These are phyloP conservation scores for Naja naja DNA, from an alignment of 2,113 vertebrate genomes.

Conservation along the genomic window DNA sequence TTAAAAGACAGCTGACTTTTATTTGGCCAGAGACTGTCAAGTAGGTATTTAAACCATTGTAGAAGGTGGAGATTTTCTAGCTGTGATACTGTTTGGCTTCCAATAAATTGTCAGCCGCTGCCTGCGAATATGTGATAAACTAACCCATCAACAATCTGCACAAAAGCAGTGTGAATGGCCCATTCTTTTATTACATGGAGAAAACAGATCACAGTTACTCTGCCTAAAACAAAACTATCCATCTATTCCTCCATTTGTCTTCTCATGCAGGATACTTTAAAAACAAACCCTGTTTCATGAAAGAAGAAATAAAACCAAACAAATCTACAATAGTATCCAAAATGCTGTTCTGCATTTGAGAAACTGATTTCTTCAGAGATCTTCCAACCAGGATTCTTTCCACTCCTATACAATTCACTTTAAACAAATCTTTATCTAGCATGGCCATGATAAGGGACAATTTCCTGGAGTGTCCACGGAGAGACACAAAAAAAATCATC, in stretches of 20 bases:
- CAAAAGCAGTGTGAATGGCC: not conserved
- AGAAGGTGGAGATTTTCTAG: slow-evolving; percentile 12
- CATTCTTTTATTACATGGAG: not conserved
- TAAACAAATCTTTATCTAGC: not conserved
- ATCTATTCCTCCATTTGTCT: not conserved
- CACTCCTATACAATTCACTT: not conserved
- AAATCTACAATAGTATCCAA: not conserved
- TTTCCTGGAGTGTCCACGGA: not conserved
- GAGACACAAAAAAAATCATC: not conserved
- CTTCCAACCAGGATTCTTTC: not conserved
- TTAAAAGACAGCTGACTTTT: not conserved
- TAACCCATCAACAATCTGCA: not conserved
- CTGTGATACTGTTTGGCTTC: slow-evolving; percentile 14
- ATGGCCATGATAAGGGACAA: not conserved
- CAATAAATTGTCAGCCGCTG: slow-evolving; percentile 30
- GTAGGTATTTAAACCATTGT: slow-evolving; percentile 28
- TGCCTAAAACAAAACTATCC: not conserved
- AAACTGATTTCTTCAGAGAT: not conserved
- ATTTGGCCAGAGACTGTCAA: slow-evolving; percentile 19
- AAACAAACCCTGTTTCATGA: not conserved
- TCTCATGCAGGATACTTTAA: not conserved
- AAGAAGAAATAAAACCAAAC: not conserved
- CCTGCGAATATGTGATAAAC: slow-evolving; percentile 28
- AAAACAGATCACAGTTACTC: not conserved
- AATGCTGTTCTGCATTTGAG: not conserved